A percentile compares a stretch with the other conserved stretches of the same genome.
phyloP scores from a whole-genome alignment of 2,888 invertebrate genomes.

The Papilio demoleus region DNA sequence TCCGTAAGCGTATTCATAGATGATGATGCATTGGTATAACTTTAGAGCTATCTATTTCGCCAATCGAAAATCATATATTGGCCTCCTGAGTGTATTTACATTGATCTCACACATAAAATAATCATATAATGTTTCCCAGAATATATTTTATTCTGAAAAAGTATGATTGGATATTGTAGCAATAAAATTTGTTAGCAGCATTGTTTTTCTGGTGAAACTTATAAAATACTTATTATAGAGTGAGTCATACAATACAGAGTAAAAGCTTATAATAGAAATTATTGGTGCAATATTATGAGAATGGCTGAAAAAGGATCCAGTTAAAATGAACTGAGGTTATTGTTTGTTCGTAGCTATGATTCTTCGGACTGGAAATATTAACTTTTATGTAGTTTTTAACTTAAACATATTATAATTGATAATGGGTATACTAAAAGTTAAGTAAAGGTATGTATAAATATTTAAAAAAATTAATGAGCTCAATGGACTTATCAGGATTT shows the following conservation, averaged over 20 bases:
- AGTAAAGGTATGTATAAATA: no score
- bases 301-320: background rate
- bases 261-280: no score
- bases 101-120: background rate
- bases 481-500: no score
- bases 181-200: background rate
- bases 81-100: background rate
- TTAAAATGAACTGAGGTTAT: background rate
- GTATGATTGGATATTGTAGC: background rate
- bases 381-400: no score
- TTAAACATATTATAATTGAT: no score
- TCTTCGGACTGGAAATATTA: no score
- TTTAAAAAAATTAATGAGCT: no score
- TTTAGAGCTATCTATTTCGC: conserved; percentile 44
- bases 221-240: background rate
- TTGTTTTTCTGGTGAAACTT: background rate
- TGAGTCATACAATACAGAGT: background rate
- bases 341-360: background rate
- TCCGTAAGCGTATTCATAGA: conserved; percentile 62
- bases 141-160: background rate
- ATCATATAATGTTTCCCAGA: background rate
- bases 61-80: conserved; percentile 1
- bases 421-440: no score
- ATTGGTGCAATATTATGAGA: background rate
- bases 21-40: conserved; percentile 62